Percentiles rank a stretch among this genome's conserved stretches.
phyloP scores from a whole-genome alignment of 2,797 vertebrate genomes.

The Agapornis canus region DNA sequence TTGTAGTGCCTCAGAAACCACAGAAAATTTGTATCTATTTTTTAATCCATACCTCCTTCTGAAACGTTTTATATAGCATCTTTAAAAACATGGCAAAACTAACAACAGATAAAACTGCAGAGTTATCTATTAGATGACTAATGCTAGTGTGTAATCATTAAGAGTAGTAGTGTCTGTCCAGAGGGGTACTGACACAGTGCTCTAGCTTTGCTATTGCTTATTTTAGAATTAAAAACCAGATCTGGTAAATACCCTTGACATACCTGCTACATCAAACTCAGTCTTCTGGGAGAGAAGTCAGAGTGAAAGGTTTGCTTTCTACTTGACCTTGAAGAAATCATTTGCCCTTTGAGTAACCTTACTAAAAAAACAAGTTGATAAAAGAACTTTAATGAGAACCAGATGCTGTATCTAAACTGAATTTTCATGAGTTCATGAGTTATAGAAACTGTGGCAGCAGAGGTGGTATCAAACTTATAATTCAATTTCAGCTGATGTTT shows the following conservation, averaged over 20 bases:
- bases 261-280: not conserved
- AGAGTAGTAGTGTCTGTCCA: not conserved
- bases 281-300: not conserved
- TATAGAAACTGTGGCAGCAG: conserved; percentile 1
- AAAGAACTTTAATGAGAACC: not conserved
- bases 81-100: not conserved
- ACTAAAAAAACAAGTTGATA: not conserved
- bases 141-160: not conserved
- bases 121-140: not conserved
- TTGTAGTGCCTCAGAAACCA: not conserved
- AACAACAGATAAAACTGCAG: not conserved
- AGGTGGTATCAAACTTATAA: conserved; percentile 7
- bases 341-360: not conserved
- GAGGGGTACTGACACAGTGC: not conserved
- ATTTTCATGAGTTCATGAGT: conserved; percentile 22
- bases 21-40: not conserved
- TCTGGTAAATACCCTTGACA: not conserved
- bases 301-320: not conserved
- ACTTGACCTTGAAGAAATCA: not conserved
- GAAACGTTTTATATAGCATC: not conserved
- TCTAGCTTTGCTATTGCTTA: not conserved
- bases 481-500: not conserved
- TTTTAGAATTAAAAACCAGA: not conserved
- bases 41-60: not conserved
- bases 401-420: not conserved